phyloP scores from a whole-genome alignment of 2,113 vertebrate genomes.

The Phaethon lepturus region DNA sequence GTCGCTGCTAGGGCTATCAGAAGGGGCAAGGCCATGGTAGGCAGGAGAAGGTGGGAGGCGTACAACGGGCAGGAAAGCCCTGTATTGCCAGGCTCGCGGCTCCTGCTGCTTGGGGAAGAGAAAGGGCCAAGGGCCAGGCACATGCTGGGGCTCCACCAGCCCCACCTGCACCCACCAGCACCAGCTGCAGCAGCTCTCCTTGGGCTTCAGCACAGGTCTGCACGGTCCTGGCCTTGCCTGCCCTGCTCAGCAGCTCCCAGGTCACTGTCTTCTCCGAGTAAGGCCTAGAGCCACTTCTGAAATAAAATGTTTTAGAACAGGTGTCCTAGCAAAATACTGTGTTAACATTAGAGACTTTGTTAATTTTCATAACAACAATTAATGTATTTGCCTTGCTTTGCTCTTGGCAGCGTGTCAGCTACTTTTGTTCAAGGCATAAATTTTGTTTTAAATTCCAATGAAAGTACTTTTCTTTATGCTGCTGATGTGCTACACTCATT shows the following conservation, averaged over 20 bases:
- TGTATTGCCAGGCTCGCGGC: neutral
- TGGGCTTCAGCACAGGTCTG: neutral
- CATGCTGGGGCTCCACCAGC: neutral
- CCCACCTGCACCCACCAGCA: neutral
- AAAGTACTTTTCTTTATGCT: neutral
- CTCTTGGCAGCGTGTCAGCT: neutral
- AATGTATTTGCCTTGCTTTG: neutral
- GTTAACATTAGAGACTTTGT: neutral
- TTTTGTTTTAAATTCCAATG: slow-evolving; percentile 27
- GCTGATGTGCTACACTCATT: neutral
- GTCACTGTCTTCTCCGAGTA: neutral
- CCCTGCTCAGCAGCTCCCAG: neutral
- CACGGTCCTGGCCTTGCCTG: neutral
- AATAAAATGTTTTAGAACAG: neutral
- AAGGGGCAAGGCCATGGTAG: neutral
- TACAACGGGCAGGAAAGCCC: neutral
- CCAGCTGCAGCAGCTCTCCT: neutral
- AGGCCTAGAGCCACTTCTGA: neutral
- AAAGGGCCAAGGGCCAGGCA: neutral
- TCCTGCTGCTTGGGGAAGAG: neutral
- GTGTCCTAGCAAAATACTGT: neutral
- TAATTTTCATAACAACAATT: slow-evolving; percentile 54
- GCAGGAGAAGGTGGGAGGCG: neutral
- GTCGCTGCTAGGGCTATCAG: neutral
- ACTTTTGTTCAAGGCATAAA: neutral